Evolutionary conservation across 2,797 vertebrate genomes (phyloP).

Genomic region (Dallia pectoralis): DNA sequence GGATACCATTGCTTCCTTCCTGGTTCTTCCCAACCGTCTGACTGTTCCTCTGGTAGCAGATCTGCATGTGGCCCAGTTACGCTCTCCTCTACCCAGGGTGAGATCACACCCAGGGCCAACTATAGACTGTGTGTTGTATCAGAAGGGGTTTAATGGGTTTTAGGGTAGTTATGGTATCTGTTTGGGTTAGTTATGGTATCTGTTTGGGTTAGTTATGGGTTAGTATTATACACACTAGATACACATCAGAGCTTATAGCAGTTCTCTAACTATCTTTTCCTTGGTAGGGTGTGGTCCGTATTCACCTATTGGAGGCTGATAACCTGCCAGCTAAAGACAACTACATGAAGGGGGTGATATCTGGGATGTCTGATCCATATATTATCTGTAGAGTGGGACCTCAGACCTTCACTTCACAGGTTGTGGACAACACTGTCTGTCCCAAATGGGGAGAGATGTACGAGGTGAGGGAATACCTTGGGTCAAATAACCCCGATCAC

Average conservation of each 20-base stretch:
- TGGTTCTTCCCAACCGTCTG: constrained; percentile 91
- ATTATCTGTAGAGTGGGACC: constrained; percentile 86
- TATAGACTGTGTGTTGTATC: no score
- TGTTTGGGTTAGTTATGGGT: no score
- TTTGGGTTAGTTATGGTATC: no score
- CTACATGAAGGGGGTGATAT: constrained; percentile 85
- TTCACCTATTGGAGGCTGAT: constrained; percentile 84
- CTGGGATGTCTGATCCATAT: constrained; percentile 92
- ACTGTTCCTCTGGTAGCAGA: constrained; percentile 84
- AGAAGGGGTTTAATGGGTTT: no score
- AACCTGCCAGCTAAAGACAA: constrained; percentile 83
- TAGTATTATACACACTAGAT: not conserved
- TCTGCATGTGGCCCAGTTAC: constrained; percentile 84
- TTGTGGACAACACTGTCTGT: constrained; percentile 81
- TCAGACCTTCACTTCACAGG: constrained; percentile 85
- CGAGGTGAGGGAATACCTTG: constrained; percentile 75
- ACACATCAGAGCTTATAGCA: not conserved
- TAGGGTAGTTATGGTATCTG: no score
- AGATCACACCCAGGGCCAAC: constrained; percentile 13
- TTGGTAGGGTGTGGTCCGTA: constrained; percentile 85
- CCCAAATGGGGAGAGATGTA: constrained; percentile 91
- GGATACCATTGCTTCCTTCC: constrained; percentile 89
- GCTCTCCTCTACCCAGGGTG: constrained; percentile 90
- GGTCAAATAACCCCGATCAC: not conserved
- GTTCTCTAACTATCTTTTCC: not conserved